phyloP scores from a whole-genome alignment of 2,113 vertebrate genomes.

The Oryzias woworae region DNA sequence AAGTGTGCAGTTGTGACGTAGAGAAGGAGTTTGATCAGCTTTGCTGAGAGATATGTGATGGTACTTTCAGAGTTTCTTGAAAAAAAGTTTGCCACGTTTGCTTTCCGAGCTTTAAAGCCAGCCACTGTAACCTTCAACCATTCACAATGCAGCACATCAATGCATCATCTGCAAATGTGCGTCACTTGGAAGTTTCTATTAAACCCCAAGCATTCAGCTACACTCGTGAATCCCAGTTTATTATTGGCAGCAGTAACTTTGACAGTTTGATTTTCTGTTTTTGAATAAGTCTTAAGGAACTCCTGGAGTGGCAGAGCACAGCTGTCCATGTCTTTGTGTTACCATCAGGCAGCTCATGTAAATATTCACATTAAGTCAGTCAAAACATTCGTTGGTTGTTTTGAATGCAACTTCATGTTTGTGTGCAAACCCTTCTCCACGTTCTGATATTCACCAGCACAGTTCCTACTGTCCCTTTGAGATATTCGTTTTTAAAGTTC shows the following conservation, averaged over 20 bases:
- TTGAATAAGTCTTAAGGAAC: constrained; percentile 1
- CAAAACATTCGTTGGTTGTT: constrained; percentile 23
- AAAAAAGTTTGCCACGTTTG: too few species aligned
- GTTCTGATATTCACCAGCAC: constrained; percentile 26
- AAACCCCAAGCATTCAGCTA: background rate
- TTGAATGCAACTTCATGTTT: constrained; percentile 20
- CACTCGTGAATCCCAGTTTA: background rate
- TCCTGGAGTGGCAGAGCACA: background rate
- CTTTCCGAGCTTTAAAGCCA: too few species aligned
- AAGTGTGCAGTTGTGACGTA: background rate
- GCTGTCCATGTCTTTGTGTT: background rate
- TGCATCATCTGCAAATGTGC: too few species aligned
- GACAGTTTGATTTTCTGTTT: constrained; percentile 1
- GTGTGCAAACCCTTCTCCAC: constrained; percentile 29
- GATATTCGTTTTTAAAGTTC: constrained; percentile 36
- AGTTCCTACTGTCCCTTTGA: constrained; percentile 63
- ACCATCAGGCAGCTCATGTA: background rate
- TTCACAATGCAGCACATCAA: too few species aligned
- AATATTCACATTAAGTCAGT: constrained; percentile 63
- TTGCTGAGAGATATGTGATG: constrained; percentile 20
- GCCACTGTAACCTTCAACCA: too few species aligned
- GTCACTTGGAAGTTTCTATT: too few species aligned
- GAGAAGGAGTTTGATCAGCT: background rate
- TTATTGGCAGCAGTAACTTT: constrained; percentile 5
- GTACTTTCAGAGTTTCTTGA: background rate